Percentiles rank a stretch among this genome's conserved stretches.
phyloP scores from a whole-genome alignment of 1,140 invertebrate genomes.

The Lucilia cuprina region DNA sequence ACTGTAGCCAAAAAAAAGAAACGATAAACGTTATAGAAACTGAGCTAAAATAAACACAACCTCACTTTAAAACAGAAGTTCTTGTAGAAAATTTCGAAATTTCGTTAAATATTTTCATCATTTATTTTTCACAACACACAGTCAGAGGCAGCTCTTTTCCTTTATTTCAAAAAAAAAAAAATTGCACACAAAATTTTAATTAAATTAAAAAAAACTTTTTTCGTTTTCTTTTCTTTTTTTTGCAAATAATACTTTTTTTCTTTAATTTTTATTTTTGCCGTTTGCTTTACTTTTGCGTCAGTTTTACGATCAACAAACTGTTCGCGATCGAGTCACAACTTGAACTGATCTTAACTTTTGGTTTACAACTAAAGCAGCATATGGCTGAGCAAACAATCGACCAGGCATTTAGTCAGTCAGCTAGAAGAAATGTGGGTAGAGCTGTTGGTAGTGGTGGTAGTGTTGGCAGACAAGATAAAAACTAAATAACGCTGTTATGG shows the following conservation, averaged over 20 bases:
- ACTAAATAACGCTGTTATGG: neutral
- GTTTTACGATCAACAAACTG: slow-evolving; percentile 9
- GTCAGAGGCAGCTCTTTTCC: slow-evolving; percentile 20
- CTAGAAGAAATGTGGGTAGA: neutral
- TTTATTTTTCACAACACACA: neutral
- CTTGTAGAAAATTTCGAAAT: neutral
- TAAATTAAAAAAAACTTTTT: neutral
- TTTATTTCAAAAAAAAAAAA: neutral
- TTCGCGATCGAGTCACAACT: slow-evolving; percentile 7
- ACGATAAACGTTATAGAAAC: neutral
- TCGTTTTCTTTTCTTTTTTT: slow-evolving; percentile 2
- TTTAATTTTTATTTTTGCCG: neutral
- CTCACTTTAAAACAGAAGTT: slow-evolving; percentile 4
- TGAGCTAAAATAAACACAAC: neutral
- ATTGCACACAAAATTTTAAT: neutral
- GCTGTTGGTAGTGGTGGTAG: neutral
- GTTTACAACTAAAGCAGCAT: neutral
- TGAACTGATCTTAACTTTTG: slow-evolving; percentile 22
- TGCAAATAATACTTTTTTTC: neutral
- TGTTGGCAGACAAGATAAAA: neutral
- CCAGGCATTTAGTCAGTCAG: neutral
- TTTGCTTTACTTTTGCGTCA: neutral
- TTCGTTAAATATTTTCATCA: slow-evolving; percentile 20
- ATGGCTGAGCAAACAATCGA: neutral
- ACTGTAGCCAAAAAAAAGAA: neutral